Conservation (phyloP, 2,113 vertebrate species). For the Dendropsophus ebraccatus region DNA sequence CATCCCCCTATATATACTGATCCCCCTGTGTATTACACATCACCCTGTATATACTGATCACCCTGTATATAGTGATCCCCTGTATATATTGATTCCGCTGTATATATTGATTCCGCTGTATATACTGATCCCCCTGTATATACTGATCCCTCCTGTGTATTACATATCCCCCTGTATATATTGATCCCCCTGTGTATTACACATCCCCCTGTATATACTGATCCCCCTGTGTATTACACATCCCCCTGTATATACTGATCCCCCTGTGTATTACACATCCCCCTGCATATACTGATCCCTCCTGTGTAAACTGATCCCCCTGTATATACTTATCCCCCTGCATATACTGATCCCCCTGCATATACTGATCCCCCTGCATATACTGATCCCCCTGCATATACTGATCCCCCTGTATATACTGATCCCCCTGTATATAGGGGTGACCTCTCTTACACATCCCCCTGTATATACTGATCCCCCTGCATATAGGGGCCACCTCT, state of each 20-base stretch:
- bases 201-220: no score
- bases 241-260: not conserved
- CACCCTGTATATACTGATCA: no score
- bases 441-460: not conserved
- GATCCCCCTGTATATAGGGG: no score
- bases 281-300: not conserved
- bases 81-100: no score
- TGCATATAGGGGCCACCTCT: not conserved
- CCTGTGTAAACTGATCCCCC: not conserved
- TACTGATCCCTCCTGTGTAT: no score
- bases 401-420: no score
- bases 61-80: no score
- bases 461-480: not conserved
- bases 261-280: not conserved
- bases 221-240: not conserved
- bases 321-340: not conserved
- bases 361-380: not conserved
- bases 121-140: no score
- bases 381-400: not conserved
- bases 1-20: not conserved
- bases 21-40: no score
- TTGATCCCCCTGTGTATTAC: not conserved
- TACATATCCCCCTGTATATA: no score
- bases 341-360: no score
- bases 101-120: no score